Percentiles rank a stretch among this genome's conserved stretches.
These are phyloP conservation scores for Nemapogon koenigi DNA, from an alignment of 2,888 invertebrate genomes.

Conservation along the genomic window DNA sequence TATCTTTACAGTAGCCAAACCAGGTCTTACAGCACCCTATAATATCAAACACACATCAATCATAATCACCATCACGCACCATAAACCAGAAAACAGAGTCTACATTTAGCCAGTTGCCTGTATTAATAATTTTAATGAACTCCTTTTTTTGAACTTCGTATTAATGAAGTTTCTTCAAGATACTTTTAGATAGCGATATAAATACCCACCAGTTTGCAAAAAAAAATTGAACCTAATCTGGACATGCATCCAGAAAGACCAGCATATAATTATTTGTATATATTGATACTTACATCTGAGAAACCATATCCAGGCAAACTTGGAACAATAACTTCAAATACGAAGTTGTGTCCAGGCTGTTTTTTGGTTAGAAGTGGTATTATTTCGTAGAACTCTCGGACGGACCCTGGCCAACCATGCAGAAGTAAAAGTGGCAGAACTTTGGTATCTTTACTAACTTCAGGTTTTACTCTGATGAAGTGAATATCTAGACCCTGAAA, in stretches of 20 bases:
- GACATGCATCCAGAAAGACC: too few species aligned
- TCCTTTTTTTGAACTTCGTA: too few species aligned
- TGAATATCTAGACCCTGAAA: slow-evolving; percentile 77
- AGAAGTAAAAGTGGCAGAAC: slow-evolving; percentile 73
- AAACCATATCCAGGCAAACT: slow-evolving; percentile 62
- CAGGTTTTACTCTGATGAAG: slow-evolving; percentile 74
- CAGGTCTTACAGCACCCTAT: slow-evolving; percentile 65
- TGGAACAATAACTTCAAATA: slow-evolving; percentile 68
- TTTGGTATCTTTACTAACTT: slow-evolving; percentile 26
- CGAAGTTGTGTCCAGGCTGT: slow-evolving; percentile 34
- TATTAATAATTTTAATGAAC: too few species aligned
- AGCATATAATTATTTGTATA: too few species aligned
- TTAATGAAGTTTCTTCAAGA: too few species aligned
- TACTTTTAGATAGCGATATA: not conserved
- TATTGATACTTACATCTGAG: slow-evolving; percentile 42
- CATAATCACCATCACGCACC: too few species aligned
- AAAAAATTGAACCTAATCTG: too few species aligned
- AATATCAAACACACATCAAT: slow-evolving; percentile 15
- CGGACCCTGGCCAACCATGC: slow-evolving; percentile 92
- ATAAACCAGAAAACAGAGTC: too few species aligned
- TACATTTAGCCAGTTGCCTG: too few species aligned
- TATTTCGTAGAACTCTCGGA: slow-evolving; percentile 82
- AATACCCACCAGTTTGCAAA: too few species aligned
- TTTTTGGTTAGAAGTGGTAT: slow-evolving; percentile 69
- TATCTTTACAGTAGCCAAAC: slow-evolving; percentile 56